Conservation (phyloP, 2,113 vertebrate species). For the Felis catus region DNA sequence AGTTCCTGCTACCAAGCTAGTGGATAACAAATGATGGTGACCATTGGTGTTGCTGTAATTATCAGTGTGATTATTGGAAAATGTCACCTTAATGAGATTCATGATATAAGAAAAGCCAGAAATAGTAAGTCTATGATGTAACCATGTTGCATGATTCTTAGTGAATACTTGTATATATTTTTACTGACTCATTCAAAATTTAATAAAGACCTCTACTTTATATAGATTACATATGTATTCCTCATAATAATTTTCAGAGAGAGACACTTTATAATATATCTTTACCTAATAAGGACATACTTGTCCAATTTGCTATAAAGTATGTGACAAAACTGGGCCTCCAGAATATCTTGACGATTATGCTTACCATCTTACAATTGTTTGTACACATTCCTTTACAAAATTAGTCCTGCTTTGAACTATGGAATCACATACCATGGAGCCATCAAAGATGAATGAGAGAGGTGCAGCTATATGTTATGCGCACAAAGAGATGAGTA, state of each 20-base stretch:
- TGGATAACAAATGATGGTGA: background rate
- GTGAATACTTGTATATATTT: background rate
- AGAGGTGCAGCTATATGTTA: background rate
- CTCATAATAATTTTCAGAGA: background rate
- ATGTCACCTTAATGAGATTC: background rate
- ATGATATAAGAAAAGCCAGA: background rate
- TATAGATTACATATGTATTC: background rate
- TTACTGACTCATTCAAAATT: background rate
- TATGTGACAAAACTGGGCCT: background rate
- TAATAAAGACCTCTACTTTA: background rate
- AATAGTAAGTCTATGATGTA: background rate
- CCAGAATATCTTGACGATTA: background rate
- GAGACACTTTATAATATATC: background rate
- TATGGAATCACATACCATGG: background rate
- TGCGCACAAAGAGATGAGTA: background rate
- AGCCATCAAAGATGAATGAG: background rate
- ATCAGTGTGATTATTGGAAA: background rate
- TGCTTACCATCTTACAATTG: background rate
- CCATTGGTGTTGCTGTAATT: background rate
- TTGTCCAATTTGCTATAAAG: background rate
- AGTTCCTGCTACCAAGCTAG: background rate
- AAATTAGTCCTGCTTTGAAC: background rate
- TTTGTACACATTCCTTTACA: background rate
- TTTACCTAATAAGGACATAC: background rate
- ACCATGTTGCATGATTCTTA: background rate